Percentiles rank a stretch among this genome's conserved stretches.
These are phyloP conservation scores for Rhinolophus ferrumequinum DNA, from an alignment of 2,113 vertebrate genomes.

Conservation along the genomic window DNA sequence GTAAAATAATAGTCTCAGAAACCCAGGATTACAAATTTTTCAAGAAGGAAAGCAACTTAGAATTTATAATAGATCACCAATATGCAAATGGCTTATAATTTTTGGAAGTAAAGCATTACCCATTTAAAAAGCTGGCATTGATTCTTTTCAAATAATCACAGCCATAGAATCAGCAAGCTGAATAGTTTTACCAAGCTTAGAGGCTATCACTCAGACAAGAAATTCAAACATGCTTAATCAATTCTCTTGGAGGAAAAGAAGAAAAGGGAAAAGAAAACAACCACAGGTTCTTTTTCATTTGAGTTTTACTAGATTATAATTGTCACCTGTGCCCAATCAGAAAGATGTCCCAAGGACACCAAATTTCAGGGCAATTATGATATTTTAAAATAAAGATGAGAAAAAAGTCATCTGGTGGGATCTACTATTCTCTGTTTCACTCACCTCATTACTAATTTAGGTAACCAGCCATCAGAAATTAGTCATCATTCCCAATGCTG, in stretches of 20 bases:
- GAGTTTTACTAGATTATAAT: background rate
- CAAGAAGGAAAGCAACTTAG: background rate
- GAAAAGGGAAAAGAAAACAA: background rate
- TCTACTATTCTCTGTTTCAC: background rate
- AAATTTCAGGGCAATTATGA: background rate
- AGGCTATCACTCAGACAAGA: background rate
- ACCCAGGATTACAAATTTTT: background rate
- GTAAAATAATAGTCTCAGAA: background rate
- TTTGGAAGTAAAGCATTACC: background rate
- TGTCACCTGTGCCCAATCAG: background rate
- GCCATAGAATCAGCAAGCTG: background rate
- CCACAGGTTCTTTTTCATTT: background rate
- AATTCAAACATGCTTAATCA: background rate
- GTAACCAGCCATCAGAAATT: background rate
- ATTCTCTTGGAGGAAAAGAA: background rate
- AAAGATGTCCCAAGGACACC: background rate
- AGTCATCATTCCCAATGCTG: background rate
- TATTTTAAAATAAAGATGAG: conserved; percentile 8
- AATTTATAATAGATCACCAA: background rate
- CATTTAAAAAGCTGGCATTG: background rate
- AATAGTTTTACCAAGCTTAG: background rate
- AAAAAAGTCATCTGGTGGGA: background rate
- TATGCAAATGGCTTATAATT: background rate
- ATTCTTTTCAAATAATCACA: background rate
- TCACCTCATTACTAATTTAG: background rate